Evolutionary conservation across 2,113 vertebrate species (phyloP).

Genomic region (Dipodomys spectabilis): DNA sequence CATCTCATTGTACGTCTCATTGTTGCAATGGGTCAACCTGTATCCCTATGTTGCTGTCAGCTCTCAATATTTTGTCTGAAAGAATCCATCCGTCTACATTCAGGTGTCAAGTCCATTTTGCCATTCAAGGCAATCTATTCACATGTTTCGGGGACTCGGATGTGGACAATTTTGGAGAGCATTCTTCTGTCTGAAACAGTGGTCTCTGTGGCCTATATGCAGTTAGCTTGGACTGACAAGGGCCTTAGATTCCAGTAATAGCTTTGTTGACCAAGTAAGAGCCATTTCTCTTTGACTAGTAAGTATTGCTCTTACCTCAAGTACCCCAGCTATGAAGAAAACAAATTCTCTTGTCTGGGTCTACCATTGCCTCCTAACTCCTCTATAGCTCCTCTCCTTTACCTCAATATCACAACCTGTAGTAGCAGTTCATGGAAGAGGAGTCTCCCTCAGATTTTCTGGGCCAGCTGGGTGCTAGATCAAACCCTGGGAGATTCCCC

Average conservation of each 20-base stretch:
- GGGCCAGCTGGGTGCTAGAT: neutral
- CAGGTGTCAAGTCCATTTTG: neutral
- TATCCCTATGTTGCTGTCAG: neutral
- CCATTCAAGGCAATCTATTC: neutral
- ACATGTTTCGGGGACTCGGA: neutral
- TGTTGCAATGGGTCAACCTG: no score
- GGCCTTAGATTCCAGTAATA: neutral
- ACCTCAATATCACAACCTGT: neutral
- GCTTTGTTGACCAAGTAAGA: neutral
- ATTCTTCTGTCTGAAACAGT: neutral
- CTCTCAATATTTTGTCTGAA: neutral
- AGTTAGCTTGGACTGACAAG: neutral
- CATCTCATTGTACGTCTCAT: no score
- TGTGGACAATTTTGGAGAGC: neutral
- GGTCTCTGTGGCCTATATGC: neutral
- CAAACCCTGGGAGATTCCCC: neutral
- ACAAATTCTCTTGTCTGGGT: neutral
- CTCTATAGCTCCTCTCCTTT: no score
- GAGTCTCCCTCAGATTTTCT: no score
- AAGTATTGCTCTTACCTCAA: neutral
- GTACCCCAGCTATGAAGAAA: neutral
- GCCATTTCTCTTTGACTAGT: neutral
- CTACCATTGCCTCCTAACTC: fast-evolving
- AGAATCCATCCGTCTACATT: neutral
- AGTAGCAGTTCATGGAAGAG: neutral